Evolutionary conservation across 1,140 invertebrate species (phyloP), one percentile per base, ranked within the genome.

Genomic region (Pseudachorutes palmiensis): DNA sequence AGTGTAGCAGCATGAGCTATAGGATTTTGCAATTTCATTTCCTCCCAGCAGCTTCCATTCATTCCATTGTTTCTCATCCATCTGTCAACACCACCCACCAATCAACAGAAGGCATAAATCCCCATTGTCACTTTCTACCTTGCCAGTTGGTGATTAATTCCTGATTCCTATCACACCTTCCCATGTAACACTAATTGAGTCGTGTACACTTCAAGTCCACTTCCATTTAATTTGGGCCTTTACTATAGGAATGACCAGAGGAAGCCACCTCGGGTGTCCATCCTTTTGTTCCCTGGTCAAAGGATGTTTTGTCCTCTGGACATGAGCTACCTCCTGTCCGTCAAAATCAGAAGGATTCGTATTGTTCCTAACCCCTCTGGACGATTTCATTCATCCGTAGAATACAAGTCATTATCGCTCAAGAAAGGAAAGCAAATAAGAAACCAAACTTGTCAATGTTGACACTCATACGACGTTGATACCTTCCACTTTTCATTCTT

Each of bases 341-440:
- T 41, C 36, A 41, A 41, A 41, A 9, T 41, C 36, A 41, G 36
- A 41, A 41, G 36, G 36, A 41, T 41, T 41, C 19, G 5, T 41
- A 41, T 41, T 41, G 36, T 41, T 41, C 5, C n/a, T n/a, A n/a
- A n/a, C n/a, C n/a, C 36, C 19, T 45, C 36, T 45, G 51, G 51
- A 55, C 51, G 5, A 16, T 16, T 55, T 55, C 51, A 55, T 55
- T 55, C 51, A 55, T 55, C 51, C 51, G 51, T 14, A 55, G 51
- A 55, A 55, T 55, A 55, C 12, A 55, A 55, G 51, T 55, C 51
- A 55, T 55, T 55, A 55, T 55, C 51, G 3, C 51, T 55, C 24
- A 3, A 5, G 24, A 22, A 26, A 55, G 24, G 51, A 55, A 55
- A 55, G 51, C 51, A 55, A 55, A 55, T 55, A 55, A 24, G 36